Evolutionary conservation across 2,888 invertebrate genomes (phyloP).

Genomic region (Diploptera punctata): DNA sequence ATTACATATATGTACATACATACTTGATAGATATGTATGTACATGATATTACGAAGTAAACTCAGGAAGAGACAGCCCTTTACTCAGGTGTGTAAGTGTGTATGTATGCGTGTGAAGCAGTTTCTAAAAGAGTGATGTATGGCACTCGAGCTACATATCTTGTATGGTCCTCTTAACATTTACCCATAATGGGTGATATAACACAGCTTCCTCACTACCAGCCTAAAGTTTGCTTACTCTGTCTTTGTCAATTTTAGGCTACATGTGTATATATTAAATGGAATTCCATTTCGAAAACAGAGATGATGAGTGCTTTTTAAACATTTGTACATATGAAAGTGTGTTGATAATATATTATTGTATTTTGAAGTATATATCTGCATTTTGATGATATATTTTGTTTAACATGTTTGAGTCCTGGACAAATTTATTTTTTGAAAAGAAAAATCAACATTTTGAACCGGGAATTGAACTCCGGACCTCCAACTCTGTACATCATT

Average conservation of each 20-base stretch:
- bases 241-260: conserved; percentile 31
- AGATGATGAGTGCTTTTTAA: conserved; percentile 32
- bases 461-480: no score
- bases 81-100: conserved; percentile 35
- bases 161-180: conserved; percentile 32
- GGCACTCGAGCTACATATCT: conserved; percentile 39
- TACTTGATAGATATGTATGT: background rate
- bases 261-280: conserved; percentile 26
- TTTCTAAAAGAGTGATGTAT: conserved; percentile 18
- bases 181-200: conserved; percentile 6
- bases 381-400: background rate
- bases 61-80: conserved; percentile 34
- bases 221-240: conserved; percentile 29
- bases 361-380: conserved; percentile 26
- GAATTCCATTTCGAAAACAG: conserved; percentile 21
- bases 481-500: no score
- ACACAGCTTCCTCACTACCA: conserved; percentile 28
- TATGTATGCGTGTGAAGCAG: conserved; percentile 11
- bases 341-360: conserved; percentile 41
- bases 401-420: no score
- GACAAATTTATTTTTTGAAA: no score
- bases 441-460: no score
- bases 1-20: no score
- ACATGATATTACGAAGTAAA: conserved; percentile 35
- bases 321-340: conserved; percentile 41